Evolutionary conservation across 1,140 invertebrate genomes (phyloP), one percentile per base, ranked within the genome.

Genomic region (Caenorhabditis remanei): DNA sequence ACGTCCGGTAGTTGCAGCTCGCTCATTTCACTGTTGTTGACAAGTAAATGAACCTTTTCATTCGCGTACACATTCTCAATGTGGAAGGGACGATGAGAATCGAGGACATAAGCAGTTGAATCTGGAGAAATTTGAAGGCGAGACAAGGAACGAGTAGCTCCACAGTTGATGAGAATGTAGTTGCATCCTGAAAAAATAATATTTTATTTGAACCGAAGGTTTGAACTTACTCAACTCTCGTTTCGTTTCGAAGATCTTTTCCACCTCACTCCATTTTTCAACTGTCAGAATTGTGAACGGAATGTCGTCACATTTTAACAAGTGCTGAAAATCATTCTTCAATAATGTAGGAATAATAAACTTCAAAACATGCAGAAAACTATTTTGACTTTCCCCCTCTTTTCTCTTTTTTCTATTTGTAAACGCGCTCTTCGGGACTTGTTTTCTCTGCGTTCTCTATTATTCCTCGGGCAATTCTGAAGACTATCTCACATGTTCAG

Each of bases 101-200:
- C 85, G 13, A 85, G 67, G 5, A 85, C 53, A 50, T 50, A 85
- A 2, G 40, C 63, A 32, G 21, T 85, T 13, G 63, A 71, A 56
- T 4, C 85, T 0, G 63, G 24, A 32, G 85, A 67, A n/a, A 85
- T 16, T 24, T 85, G 65, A n/a, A 85, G 46, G 11, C 67, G 63
- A 11, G 63, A 48, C 32, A 85, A 19, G 19, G 63, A 53, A 13
- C 85, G 46, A 11, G 85, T 85, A 0, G 63, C 85, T 55, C 85
- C 85, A 46, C 85, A 85, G 21, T 85, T 85, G 63, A 85, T 85
- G 7, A 85, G 63, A 40, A 85, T 53, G 21, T 71, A 71, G 14
- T 65, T 50, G 14, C 43, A 67, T 65, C 40, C 85, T 85, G 58
- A 19, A 75, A 65, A 16, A 14, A 21, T 8, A 41, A 19, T 61